Evolutionary conservation across 2,113 vertebrate species (phyloP), one percentile per base, ranked within the genome.

Genomic region (Propithecus coquereli): DNA sequence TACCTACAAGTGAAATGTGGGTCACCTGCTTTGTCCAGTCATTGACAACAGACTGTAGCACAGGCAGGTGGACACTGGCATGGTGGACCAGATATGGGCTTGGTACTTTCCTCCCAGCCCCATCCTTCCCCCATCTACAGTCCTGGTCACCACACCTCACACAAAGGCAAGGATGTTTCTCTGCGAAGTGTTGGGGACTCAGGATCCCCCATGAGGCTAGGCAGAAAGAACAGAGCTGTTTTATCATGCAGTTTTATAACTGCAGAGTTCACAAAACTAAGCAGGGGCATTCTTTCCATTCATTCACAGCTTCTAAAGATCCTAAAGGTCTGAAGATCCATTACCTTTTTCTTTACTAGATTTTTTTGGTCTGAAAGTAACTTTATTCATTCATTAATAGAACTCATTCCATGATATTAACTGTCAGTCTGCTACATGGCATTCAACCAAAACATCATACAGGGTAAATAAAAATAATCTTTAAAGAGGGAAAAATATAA

Each of bases 1-100:
- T 99, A 43, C 99, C 99, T 99, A 93, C 52, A 96, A 87, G 45
- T 2, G 3, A 94, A 80, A 87, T 14, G 0, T 34, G 45, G 17
- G 10, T 92, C 13, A 94, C 32, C n/a, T 52, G 43, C 87, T 87
- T 25, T 11, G 11, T 27, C 22, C 30, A 43, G 66, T 27, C 73
- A 79, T 4, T 71, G 40, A 65, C 59, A 85, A 30, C 9, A 52
- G n/a, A 65, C 4, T 32, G 12, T 2, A 25, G 13, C 10, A 34
- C 2, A 57, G 47, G 81, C 65, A 7, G 50, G 76, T 37, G 54
- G 79, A 37, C 13, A 34, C 65, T 13, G 9, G 87, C 18, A 22
- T 0, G 16, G 37, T 7, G 57, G 65, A 22, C 43, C 59, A 37
- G 32, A 34, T 1, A 12, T 17, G 57, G 63, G 37, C 30, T 20